Evolutionary conservation across 2,888 invertebrate genomes (phyloP).

Genomic region (Eilema depressum): DNA sequence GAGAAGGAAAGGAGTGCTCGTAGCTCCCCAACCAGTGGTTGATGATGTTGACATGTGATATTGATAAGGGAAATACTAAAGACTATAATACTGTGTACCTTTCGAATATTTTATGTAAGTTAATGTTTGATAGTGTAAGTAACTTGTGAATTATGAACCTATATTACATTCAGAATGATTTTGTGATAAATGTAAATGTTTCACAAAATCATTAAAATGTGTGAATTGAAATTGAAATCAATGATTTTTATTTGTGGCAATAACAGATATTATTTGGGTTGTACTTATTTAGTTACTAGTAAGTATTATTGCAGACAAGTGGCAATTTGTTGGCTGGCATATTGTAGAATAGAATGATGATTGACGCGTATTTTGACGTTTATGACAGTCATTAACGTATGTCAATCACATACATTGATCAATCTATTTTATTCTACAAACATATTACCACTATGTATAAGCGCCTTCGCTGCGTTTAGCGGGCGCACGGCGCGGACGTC

Average conservation of each 20-base stretch:
- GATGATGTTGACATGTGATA: slow-evolving; percentile 81
- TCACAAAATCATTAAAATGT: too few relatives aligned
- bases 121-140: slow-evolving; percentile 5
- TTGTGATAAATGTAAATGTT: background rate
- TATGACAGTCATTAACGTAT: too few relatives aligned
- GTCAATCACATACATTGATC: too few relatives aligned
- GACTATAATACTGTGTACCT: slow-evolving; percentile 50
- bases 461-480: too few relatives aligned
- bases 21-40: slow-evolving; percentile 61
- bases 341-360: too few relatives aligned
- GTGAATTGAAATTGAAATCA: too few relatives aligned
- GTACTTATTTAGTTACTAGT: background rate
- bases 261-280: background rate
- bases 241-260: background rate
- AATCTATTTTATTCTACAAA: too few relatives aligned
- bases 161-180: slow-evolving; percentile 3
- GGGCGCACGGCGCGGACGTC: too few relatives aligned
- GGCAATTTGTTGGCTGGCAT: too few relatives aligned
- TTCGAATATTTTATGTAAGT: slow-evolving; percentile 45
- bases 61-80: slow-evolving; percentile 16
- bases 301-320: background rate
- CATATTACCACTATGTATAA: too few relatives aligned
- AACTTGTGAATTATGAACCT: background rate
- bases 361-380: too few relatives aligned
- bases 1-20: slow-evolving; percentile 71